A percentile compares a stretch with the other conserved stretches of the same genome.
Conservation (phyloP, 2,113 vertebrate genomes). For the Nannobrachium achirus region DNA sequence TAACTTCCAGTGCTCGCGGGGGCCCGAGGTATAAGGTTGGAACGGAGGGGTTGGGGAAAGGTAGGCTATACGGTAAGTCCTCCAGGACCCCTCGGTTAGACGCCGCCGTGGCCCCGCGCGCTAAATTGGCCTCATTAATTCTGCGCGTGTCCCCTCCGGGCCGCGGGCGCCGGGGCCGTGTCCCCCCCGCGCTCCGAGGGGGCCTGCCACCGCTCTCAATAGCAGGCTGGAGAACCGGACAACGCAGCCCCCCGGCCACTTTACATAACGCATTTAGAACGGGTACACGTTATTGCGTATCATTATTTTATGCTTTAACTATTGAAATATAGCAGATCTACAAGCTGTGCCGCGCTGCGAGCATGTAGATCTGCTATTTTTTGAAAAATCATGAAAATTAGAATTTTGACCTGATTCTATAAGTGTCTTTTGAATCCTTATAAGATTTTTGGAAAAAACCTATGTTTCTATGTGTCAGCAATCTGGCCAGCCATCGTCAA, state of each 20-base stretch:
- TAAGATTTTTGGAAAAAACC: too few species aligned
- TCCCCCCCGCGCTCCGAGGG: slow-evolving; percentile 48
- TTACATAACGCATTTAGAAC: too few species aligned
- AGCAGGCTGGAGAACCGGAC: slow-evolving; percentile 63
- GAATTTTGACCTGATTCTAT: too few species aligned
- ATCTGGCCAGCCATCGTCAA: too few species aligned
- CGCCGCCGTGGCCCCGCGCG: slow-evolving; percentile 51
- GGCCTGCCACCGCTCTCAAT: slow-evolving; percentile 57
- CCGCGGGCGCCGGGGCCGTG: slow-evolving; percentile 42
- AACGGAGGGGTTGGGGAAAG: slow-evolving; percentile 17
- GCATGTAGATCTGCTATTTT: too few species aligned
- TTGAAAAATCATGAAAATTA: too few species aligned
- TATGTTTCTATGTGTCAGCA: too few species aligned
- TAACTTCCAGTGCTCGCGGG: slow-evolving; percentile 19
- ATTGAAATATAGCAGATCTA: too few species aligned
- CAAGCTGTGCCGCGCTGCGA: too few species aligned
- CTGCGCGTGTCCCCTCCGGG: slow-evolving; percentile 63
- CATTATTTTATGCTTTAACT: too few species aligned
- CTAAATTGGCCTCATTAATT: slow-evolving; percentile 78
- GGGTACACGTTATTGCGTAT: too few species aligned
- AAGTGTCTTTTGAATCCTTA: too few species aligned
- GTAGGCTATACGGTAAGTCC: slow-evolving; percentile 52
- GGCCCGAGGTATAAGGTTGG: slow-evolving; percentile 7
- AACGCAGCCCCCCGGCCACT: slow-evolving; percentile 58
- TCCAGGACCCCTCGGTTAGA: slow-evolving; percentile 64